These are phyloP conservation scores for Cyrtorhinus lividipennis DNA, from an alignment of 1,140 invertebrate genomes.

Conservation along the genomic window DNA sequence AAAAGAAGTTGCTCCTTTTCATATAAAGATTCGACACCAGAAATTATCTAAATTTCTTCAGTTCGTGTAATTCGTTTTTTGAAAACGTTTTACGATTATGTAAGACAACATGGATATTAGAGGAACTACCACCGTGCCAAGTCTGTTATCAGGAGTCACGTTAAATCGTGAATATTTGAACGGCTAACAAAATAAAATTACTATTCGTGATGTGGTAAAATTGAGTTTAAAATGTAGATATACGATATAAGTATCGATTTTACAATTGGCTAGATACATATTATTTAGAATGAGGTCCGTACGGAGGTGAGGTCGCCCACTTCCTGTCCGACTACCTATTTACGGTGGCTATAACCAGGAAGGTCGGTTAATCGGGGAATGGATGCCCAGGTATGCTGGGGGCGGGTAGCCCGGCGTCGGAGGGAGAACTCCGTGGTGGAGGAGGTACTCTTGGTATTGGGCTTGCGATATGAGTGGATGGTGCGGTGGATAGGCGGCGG, in stretches of 20 bases:
- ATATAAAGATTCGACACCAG: not conserved
- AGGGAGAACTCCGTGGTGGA: slow-evolving; percentile 39
- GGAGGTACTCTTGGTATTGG: slow-evolving; percentile 50
- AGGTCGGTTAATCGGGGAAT: slow-evolving; percentile 44
- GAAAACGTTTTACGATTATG: too few relatives aligned
- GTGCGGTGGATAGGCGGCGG: slow-evolving; percentile 27
- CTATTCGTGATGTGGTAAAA: not conserved
- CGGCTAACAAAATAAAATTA: not conserved
- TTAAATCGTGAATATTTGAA: not conserved
- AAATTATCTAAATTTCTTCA: too few relatives aligned
- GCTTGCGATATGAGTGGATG: slow-evolving; percentile 33
- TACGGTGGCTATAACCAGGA: slow-evolving; percentile 31
- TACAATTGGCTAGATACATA: not conserved
- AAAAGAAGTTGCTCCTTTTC: too few relatives aligned
- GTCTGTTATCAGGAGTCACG: not conserved
- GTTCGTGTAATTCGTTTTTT: too few relatives aligned
- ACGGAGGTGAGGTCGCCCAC: too few relatives aligned
- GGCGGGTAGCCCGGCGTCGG: slow-evolving; percentile 40
- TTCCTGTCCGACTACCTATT: not conserved
- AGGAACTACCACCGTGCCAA: not conserved
- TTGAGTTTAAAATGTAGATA: not conserved
- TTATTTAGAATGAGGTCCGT: not conserved
- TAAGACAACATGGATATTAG: too few relatives aligned
- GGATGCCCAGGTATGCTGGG: slow-evolving; percentile 39
- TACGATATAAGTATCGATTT: not conserved